Evolutionary conservation across 2,797 vertebrate species (phyloP).

Genomic region (Gouania willdenowi): DNA sequence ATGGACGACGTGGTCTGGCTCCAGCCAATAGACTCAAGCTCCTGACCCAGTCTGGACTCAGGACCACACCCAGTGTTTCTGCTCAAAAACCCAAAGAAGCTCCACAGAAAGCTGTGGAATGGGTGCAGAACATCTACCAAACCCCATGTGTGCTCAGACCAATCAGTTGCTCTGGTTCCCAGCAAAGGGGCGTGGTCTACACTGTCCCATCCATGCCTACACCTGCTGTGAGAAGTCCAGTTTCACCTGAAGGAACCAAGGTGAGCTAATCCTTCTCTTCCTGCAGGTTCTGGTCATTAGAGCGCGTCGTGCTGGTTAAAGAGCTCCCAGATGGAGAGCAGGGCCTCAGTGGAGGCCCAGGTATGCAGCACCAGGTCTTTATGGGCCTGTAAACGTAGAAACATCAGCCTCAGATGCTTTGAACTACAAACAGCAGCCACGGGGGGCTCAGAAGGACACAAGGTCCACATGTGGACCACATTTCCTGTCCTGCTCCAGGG

Average conservation of each 20-base stretch:
- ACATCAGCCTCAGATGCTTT: conserved; percentile 70
- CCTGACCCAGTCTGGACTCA: conserved; percentile 41
- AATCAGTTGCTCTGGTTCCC: conserved; percentile 62
- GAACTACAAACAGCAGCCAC: conserved; percentile 69
- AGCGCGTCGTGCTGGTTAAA: conserved; percentile 68
- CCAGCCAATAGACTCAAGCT: conserved; percentile 89
- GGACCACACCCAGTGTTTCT: not conserved
- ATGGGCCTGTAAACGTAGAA: conserved; percentile 72
- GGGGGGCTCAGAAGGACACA: conserved; percentile 25
- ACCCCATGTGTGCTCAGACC: conserved; percentile 61
- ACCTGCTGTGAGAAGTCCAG: conserved; percentile 28
- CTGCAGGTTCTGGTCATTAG: conserved; percentile 28
- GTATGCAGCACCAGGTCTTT: conserved; percentile 66
- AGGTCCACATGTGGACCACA: conserved; percentile 59
- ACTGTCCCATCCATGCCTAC: conserved; percentile 54
- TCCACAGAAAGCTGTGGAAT: not conserved
- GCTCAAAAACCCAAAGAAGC: conserved; percentile 1
- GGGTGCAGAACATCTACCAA: conserved; percentile 74
- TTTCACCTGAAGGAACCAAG: conserved; percentile 49
- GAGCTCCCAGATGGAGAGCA: conserved; percentile 72
- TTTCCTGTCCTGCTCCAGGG: conserved; percentile 69
- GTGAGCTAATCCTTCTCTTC: conserved; percentile 47
- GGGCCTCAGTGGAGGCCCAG: conserved; percentile 63
- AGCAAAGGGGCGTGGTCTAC: conserved; percentile 80
- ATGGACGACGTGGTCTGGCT: conserved; percentile 85